Evolutionary conservation across 2,797 vertebrate species (phyloP).

Genomic region (Poeciliopsis turneri): DNA sequence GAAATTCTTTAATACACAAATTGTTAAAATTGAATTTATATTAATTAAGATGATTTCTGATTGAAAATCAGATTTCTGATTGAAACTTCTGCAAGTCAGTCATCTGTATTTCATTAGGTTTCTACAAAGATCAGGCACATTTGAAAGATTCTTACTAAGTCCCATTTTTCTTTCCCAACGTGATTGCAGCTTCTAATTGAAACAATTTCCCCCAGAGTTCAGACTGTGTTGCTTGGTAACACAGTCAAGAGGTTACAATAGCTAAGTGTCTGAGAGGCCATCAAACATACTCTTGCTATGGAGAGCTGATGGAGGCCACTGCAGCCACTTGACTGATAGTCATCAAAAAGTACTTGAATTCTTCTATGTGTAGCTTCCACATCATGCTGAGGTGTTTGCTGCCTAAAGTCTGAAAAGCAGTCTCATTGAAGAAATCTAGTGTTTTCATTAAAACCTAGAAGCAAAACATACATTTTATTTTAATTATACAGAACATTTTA

Average conservation of each 20-base stretch:
- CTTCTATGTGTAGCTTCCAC: background rate
- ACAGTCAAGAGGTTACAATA: constrained; percentile 4
- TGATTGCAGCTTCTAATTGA: background rate
- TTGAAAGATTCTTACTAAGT: background rate
- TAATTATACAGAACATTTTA: constrained; percentile 11
- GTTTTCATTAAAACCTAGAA: background rate
- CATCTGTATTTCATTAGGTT: background rate
- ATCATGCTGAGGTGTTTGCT: background rate
- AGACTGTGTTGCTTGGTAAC: constrained; percentile 36
- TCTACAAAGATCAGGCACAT: background rate
- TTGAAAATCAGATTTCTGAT: too few species aligned
- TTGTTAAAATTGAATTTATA: background rate
- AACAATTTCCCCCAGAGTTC: background rate
- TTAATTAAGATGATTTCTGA: background rate
- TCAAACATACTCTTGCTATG: background rate
- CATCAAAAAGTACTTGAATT: constrained; percentile 26
- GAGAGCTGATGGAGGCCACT: constrained; percentile 29
- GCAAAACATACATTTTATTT: constrained; percentile 5
- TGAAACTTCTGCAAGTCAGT: background rate
- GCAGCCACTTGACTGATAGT: constrained; percentile 28
- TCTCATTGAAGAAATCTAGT: background rate
- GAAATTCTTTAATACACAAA: background rate
- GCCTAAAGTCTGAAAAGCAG: background rate
- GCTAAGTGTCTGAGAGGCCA: constrained; percentile 10
- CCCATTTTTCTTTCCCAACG: background rate